Base-by-base conservation (phyloP, 2,113 vertebrate genomes). In the Bucco capensis region DNA sequence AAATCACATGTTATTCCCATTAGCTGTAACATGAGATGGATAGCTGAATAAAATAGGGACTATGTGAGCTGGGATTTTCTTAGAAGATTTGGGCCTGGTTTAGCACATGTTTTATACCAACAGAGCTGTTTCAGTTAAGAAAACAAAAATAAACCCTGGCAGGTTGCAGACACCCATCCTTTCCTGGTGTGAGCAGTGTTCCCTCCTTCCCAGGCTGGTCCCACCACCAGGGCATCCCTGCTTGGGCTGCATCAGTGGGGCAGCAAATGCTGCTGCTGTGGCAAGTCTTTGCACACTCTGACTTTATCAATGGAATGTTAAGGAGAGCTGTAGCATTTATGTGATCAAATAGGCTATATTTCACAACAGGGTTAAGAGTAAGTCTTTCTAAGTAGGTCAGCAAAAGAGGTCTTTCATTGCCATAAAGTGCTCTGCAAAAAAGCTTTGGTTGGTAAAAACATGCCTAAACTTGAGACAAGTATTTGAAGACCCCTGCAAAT, bases 1-100 rank as follows among this genome's bases (percentile, higher is more conserved):
- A 93, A 94, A 86, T 92, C 77, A 76, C 86, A 92, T 94, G 95
- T 62, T 96, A 95, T 94, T 96, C 71, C 71, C 84, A 95, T 93
- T 94, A 92, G 74, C 22, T 91, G 92, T 89, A 96, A 95, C 38
- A 12, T n/a, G 91, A 96, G 87, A 87, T 42, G 84, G n/a, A 74
- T 56, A 77, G 82, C 1, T 75, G 84, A 92, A 87, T 92, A 83
- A 93, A 93, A 95, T 56, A 92, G 40, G 22, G 64, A 28, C 60
- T 93, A 67, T 40, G 78, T 60, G 72, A 90, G 86, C n/a, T 72
- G 88, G 80, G 80, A 50, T 92, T 92, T 95, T 96, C 89, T 82
- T 85, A 89, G 91, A 86, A 95, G 74, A 44, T 37, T 80, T 64
- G 49, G 47, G 67, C 50, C 81, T 87, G 71, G n/a, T 84, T 93